Percentiles rank a stretch among this genome's conserved stretches.
These are phyloP conservation scores for Listronotus bonariensis DNA, from an alignment of 1,140 invertebrate genomes.

Conservation along the genomic window DNA sequence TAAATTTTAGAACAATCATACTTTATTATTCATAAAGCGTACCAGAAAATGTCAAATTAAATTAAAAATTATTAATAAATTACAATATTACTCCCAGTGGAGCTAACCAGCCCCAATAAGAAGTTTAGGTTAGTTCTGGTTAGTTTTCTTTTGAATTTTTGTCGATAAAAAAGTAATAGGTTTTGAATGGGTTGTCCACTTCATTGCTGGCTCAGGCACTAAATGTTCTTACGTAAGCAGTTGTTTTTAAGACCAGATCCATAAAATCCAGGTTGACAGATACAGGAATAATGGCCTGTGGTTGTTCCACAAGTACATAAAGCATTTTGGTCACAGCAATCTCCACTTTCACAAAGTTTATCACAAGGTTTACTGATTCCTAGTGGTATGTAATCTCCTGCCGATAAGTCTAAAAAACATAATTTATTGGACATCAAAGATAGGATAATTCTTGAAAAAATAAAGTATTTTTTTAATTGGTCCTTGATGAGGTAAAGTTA, in stretches of 20 bases:
- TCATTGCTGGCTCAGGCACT: too few relatives aligned
- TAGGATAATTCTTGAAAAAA: background rate
- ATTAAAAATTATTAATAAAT: too few relatives aligned
- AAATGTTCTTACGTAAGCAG: constrained; percentile 59
- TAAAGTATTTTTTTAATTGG: background rate
- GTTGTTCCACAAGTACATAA: constrained; percentile 69
- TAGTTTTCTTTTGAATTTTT: too few relatives aligned
- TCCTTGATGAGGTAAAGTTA: background rate
- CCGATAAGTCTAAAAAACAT: constrained; percentile 62
- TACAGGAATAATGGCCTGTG: constrained; percentile 71
- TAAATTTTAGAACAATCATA: too few relatives aligned
- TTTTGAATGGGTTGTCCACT: too few relatives aligned
- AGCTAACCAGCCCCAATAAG: too few relatives aligned
- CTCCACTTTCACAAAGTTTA: constrained; percentile 59
- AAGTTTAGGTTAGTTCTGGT: too few relatives aligned
- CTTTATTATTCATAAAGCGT: too few relatives aligned
- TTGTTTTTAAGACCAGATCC: constrained; percentile 66
- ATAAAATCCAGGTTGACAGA: constrained; percentile 69
- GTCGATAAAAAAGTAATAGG: too few relatives aligned
- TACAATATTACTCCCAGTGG: too few relatives aligned
- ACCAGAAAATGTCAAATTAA: too few relatives aligned
- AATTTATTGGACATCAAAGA: too few relatives aligned
- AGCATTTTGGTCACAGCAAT: constrained; percentile 64
- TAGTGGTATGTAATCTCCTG: constrained; percentile 62
- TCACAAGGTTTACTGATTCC: constrained; percentile 60